A percentile compares a stretch with the other conserved stretches of the same genome.
Evolutionary conservation across 2,797 vertebrate genomes (phyloP).

Genomic region (Syndactyla subalaris): DNA sequence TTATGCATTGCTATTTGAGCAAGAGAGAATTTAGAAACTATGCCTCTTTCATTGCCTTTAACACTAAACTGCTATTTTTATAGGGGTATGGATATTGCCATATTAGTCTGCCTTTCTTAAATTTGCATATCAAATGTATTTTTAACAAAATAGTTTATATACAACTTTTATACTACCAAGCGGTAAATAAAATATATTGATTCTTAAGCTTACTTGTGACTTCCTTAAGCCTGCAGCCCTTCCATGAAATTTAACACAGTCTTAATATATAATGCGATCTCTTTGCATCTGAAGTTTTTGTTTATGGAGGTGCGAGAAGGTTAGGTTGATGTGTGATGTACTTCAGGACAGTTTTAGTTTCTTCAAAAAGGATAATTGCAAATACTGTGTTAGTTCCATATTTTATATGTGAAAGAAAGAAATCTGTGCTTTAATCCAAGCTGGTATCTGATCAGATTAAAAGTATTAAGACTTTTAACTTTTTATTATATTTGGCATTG

Average conservation of each 20-base stretch:
- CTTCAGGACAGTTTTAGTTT: neutral
- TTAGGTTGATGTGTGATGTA: neutral
- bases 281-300: neutral
- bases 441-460: neutral
- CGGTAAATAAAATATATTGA: slow-evolving; percentile 47
- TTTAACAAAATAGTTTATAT: slow-evolving; percentile 79
- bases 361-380: neutral
- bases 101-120: slow-evolving; percentile 48
- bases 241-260: neutral
- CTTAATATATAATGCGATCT: neutral
- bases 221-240: neutral
- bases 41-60: neutral
- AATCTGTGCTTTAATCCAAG: neutral
- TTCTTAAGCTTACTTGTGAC: neutral
- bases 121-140: slow-evolving; percentile 69
- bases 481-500: neutral
- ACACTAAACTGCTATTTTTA: slow-evolving; percentile 33
- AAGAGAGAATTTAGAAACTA: neutral
- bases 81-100: neutral
- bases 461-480: neutral
- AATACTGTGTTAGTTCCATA: neutral
- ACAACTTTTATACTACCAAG: slow-evolving; percentile 78
- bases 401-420: neutral
- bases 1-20: neutral
- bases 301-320: neutral